Conservation (phyloP, 1,140 invertebrate genomes). For the Agrypnia vestita region DNA sequence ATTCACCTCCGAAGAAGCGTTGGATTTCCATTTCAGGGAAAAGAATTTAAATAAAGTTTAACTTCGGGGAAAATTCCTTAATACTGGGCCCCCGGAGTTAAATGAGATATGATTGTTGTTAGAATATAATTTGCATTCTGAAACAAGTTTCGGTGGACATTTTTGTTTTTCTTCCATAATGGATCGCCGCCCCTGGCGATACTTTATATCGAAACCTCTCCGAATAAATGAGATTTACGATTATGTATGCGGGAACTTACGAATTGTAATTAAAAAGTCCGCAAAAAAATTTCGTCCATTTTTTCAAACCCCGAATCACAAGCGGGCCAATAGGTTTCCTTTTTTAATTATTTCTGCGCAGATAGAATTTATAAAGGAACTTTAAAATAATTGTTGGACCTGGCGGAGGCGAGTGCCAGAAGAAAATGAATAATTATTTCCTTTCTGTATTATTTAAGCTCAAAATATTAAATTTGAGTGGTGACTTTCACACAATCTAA, state of each 20-base stretch:
- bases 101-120: conserved; percentile 59
- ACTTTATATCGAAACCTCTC: conserved; percentile 39
- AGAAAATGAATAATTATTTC: conserved; percentile 29
- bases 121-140: conserved; percentile 58
- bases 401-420: not conserved
- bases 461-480: no score
- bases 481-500: no score
- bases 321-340: conserved; percentile 35
- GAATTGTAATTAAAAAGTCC: conserved; percentile 43
- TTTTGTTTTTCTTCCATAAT: conserved; percentile 36
- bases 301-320: not conserved
- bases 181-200: conserved; percentile 32
- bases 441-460: not conserved
- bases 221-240: conserved; percentile 43
- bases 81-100: conserved; percentile 39
- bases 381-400: conserved; percentile 24
- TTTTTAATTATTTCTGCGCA: conserved; percentile 40
- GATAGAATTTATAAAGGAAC: conserved; percentile 35
- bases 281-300: not conserved
- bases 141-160: conserved; percentile 52
- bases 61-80: conserved; percentile 30
- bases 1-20: conserved; percentile 46
- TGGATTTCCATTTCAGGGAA: conserved; percentile 28
- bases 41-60: conserved; percentile 54
- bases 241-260: conserved; percentile 44